Percentiles rank a stretch among this genome's conserved stretches.
These are phyloP conservation scores for Eupsittula cactorum DNA, from an alignment of 2,113 vertebrate species.

Conservation along the genomic window DNA sequence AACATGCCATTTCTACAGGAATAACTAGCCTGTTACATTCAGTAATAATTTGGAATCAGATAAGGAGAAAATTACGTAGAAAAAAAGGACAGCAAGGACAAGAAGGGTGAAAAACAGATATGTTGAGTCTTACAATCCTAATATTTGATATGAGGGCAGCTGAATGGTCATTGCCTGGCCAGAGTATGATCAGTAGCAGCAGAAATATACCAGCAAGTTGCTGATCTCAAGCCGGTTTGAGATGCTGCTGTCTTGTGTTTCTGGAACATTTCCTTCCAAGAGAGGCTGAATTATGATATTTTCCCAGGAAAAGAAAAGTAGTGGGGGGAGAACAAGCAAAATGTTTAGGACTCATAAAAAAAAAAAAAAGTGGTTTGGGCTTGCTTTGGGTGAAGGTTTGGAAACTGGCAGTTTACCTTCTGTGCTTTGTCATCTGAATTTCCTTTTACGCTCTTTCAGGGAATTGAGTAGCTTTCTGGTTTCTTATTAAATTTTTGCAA, in stretches of 20 bases:
- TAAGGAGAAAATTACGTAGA: neutral
- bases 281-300: neutral
- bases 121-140: neutral
- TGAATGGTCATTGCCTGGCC: neutral
- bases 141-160: neutral
- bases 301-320: neutral
- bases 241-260: neutral
- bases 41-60: neutral
- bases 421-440: neutral
- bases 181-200: fast-evolving
- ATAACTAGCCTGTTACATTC: neutral
- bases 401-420: neutral
- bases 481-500: neutral
- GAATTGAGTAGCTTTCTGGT: neutral
- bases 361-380: neutral
- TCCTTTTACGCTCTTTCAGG: neutral
- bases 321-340: neutral
- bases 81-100: neutral
- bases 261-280: neutral
- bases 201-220: neutral
- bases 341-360: neutral
- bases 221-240: neutral
- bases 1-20: neutral
- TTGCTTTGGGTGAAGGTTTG: neutral
- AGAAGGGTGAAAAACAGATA: neutral